These are phyloP conservation scores for Stegostoma tigrinum DNA, from an alignment of 2,113 vertebrate species.

Conservation along the genomic window DNA sequence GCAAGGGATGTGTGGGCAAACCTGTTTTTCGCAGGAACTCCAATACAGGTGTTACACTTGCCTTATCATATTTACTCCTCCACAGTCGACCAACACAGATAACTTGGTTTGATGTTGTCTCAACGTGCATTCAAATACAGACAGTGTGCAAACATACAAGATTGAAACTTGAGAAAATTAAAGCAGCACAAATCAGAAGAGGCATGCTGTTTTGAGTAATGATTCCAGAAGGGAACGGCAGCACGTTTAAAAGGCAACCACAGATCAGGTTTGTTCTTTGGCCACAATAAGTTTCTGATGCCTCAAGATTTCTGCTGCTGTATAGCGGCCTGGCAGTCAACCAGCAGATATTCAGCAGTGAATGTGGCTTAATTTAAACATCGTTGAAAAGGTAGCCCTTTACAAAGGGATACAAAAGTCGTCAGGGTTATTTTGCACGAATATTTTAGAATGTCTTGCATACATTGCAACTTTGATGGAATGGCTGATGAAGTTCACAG, in stretches of 20 bases:
- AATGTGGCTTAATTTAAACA: neutral
- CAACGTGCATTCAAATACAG: neutral
- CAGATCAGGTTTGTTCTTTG: neutral
- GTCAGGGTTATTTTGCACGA: too few species aligned
- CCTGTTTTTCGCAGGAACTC: neutral
- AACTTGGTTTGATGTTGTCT: neutral
- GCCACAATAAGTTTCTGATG: neutral
- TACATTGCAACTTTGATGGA: neutral
- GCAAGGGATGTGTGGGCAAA: neutral
- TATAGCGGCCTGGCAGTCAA: neutral
- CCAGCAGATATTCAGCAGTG: neutral
- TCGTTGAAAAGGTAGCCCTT: neutral
- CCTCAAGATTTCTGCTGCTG: neutral
- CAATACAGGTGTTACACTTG: neutral
- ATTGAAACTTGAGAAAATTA: neutral
- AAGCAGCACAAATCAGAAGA: neutral
- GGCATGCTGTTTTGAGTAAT: neutral
- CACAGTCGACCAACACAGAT: neutral
- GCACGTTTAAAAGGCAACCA: neutral
- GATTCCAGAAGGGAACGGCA: neutral
- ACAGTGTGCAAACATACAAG: neutral
- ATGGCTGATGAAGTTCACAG: neutral
- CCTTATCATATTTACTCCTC: neutral
- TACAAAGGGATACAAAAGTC: neutral
- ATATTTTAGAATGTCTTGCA: neutral